Percentiles rank a stretch among this genome's conserved stretches.
phyloP scores from a whole-genome alignment of 2,888 invertebrate species.

The Helicoverpa assulta region DNA sequence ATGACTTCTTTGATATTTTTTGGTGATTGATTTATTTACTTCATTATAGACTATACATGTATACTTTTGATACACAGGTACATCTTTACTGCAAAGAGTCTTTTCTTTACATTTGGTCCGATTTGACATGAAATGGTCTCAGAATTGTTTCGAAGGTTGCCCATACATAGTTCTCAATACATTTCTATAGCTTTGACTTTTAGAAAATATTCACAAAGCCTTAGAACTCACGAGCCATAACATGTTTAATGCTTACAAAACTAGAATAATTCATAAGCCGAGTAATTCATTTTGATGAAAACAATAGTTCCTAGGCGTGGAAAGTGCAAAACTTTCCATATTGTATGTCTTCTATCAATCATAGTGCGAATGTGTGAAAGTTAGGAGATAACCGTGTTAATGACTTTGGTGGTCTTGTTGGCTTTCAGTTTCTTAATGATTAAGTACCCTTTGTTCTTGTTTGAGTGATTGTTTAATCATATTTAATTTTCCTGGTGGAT shows the following conservation, averaged over 20 bases:
- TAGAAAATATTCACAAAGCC: neutral
- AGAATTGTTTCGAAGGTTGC: too few species aligned
- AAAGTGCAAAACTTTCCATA: constrained; percentile 1
- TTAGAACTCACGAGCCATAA: neutral
- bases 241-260: neutral
- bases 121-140: too few species aligned
- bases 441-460: constrained; percentile 13
- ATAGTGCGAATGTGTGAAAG: constrained; percentile 12
- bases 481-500: neutral
- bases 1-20: too few species aligned
- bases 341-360: constrained; percentile 15
- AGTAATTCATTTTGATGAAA: neutral
- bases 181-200: neutral
- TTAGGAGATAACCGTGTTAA: neutral
- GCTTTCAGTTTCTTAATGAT: constrained; percentile 11
- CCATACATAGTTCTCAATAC: too few species aligned
- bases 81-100: too few species aligned
- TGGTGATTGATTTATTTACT: too few species aligned
- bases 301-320: neutral
- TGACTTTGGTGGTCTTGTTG: constrained; percentile 7
- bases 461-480: neutral
- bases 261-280: constrained; percentile 1
- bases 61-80: too few species aligned
- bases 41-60: too few species aligned
- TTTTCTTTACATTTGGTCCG: too few species aligned